phyloP scores from a whole-genome alignment of 1,140 invertebrate species.

The Trichomalopsis sarcophagae region DNA sequence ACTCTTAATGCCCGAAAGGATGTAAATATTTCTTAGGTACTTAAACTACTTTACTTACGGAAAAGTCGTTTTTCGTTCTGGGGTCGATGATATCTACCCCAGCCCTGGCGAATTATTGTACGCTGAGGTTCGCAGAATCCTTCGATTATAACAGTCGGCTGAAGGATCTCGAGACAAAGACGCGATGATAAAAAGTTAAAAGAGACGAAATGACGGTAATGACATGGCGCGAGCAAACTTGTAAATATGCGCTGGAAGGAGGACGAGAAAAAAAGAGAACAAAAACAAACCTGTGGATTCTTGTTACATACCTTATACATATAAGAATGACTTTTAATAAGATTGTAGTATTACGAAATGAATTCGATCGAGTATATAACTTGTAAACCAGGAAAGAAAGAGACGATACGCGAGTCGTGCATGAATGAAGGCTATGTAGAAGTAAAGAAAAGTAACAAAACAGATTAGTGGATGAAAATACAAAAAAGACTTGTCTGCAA shows the following conservation, averaged over 20 bases:
- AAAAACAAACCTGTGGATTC: conserved; percentile 58
- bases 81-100: not conserved
- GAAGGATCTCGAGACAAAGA: conserved; percentile 16
- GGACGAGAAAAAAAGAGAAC: conserved; percentile 45
- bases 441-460: conserved; percentile 21
- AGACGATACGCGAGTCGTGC: conserved; percentile 8
- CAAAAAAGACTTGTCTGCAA: conserved; percentile 37
- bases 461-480: conserved; percentile 13
- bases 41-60: conserved; percentile 41
- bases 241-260: conserved; percentile 31
- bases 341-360: conserved; percentile 47
- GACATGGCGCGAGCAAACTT: conserved; percentile 22
- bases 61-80: conserved; percentile 6
- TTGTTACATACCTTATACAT: conserved; percentile 66
- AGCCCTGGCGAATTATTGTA: not conserved
- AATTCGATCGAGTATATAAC: conserved; percentile 30
- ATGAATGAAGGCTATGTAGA: not conserved
- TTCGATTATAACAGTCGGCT: not conserved
- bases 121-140: conserved; percentile 10
- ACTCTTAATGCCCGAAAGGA: conserved; percentile 21
- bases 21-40: conserved; percentile 51
- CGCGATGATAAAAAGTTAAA: conserved; percentile 18
- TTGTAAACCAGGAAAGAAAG: conserved; percentile 36
- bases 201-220: not conserved
- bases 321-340: conserved; percentile 48